phyloP scores from a whole-genome alignment of 1,140 invertebrate genomes.

The Atta texana region DNA sequence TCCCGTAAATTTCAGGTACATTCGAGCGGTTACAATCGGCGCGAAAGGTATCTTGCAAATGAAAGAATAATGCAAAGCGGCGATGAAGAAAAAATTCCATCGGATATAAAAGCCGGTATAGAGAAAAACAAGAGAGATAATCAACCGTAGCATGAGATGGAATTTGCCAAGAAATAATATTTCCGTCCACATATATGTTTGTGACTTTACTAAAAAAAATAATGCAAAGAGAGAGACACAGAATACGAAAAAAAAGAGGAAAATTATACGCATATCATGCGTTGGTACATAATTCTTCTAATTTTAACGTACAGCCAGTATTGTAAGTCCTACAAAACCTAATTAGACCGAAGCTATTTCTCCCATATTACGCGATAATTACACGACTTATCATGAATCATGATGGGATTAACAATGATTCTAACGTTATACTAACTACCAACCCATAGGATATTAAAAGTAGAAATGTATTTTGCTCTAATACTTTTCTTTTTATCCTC shows the following conservation, averaged over 20 bases:
- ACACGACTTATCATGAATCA: not conserved
- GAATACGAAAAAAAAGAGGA: not conserved
- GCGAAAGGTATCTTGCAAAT: conserved; percentile 15
- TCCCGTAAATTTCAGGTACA: conserved; percentile 43
- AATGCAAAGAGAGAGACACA: not conserved
- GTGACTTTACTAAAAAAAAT: not conserved
- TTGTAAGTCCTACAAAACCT: not conserved
- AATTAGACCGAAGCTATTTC: conserved; percentile 1
- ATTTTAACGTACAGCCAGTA: not conserved
- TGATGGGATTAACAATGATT: not conserved
- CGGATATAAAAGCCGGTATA: conserved; percentile 16
- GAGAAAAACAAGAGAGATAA: conserved; percentile 8
- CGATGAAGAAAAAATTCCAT: conserved; percentile 16
- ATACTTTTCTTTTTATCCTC: not conserved
- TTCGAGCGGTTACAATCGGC: conserved; percentile 9
- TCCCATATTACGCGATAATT: conserved; percentile 6
- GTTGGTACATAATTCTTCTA: not conserved
- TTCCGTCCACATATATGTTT: not conserved
- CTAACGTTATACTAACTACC: not conserved
- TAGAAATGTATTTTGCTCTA: not conserved
- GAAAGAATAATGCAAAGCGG: conserved; percentile 17
- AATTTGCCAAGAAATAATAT: conserved; percentile 21
- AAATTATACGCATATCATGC: not conserved
- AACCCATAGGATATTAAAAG: not conserved
- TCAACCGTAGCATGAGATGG: not conserved